These are phyloP conservation scores for Chelonia mydas DNA, from an alignment of 2,797 vertebrate species.

Conservation along the genomic window DNA sequence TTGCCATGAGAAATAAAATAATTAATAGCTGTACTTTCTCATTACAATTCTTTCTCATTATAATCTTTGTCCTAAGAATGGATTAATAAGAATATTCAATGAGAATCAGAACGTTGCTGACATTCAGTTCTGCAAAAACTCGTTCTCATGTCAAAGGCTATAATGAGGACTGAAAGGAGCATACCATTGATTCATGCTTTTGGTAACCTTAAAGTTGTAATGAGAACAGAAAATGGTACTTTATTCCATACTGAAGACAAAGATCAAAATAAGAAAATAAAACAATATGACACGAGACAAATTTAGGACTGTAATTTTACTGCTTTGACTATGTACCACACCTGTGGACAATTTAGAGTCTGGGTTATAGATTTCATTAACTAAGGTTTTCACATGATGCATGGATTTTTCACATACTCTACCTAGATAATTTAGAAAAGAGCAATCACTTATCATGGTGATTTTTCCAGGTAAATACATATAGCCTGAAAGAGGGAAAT, in stretches of 20 bases:
- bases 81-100: slow-evolving; percentile 69
- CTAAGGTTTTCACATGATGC: slow-evolving; percentile 1
- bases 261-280: slow-evolving; percentile 1
- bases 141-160: slow-evolving; percentile 48
- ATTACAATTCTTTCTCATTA: slow-evolving; percentile 43
- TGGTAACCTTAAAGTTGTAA: slow-evolving; percentile 15
- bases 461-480: neutral
- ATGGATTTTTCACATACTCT: neutral
- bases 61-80: slow-evolving; percentile 61
- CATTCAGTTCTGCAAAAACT: slow-evolving; percentile 49
- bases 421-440: neutral
- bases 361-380: neutral
- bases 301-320: neutral
- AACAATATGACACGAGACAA: neutral
- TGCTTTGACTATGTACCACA: neutral
- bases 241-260: slow-evolving; percentile 10
- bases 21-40: slow-evolving; percentile 50
- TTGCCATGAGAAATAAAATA: slow-evolving; percentile 66
- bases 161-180: slow-evolving; percentile 65
- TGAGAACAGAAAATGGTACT: slow-evolving; percentile 19
- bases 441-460: neutral
- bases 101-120: slow-evolving; percentile 52
- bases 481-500: neutral
- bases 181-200: slow-evolving; percentile 45
- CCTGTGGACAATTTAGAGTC: neutral